Conservation (phyloP, 2,113 vertebrate species). For the Epinephelus moara region DNA sequence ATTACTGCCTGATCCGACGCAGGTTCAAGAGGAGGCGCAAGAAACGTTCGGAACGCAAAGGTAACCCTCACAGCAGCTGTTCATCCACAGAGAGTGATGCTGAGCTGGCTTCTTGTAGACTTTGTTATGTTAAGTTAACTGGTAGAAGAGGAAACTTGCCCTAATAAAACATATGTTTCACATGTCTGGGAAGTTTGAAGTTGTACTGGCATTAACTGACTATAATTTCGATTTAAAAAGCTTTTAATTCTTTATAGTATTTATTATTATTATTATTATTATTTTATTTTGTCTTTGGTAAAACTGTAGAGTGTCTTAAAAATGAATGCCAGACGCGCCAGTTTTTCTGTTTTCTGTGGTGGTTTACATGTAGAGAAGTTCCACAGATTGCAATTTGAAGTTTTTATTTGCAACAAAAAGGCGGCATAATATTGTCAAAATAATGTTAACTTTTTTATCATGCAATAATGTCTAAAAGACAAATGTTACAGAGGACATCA, state of each 20-base stretch:
- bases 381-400: not conserved
- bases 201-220: not conserved
- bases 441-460: not conserved
- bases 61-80: slow-evolving; percentile 76
- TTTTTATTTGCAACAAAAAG: not conserved
- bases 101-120: slow-evolving; percentile 7
- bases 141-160: not conserved
- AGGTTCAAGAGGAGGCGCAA: slow-evolving; percentile 86
- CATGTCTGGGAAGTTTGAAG: not conserved
- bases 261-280: too few relatives aligned
- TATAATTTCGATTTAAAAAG: not conserved
- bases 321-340: too few relatives aligned
- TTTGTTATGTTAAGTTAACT: not conserved
- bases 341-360: not conserved
- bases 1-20: slow-evolving; percentile 75
- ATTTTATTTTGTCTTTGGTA: too few relatives aligned
- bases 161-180: not conserved
- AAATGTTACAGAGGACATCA: not conserved
- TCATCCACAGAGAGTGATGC: not conserved
- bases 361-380: not conserved
- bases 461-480: not conserved
- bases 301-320: too few relatives aligned
- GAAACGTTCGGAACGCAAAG: slow-evolving; percentile 87
- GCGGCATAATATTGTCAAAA: not conserved
- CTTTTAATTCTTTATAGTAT: not conserved